Evolutionary conservation across 2,113 vertebrate genomes (phyloP).

Genomic region (Dicrurus megarhynchus): DNA sequence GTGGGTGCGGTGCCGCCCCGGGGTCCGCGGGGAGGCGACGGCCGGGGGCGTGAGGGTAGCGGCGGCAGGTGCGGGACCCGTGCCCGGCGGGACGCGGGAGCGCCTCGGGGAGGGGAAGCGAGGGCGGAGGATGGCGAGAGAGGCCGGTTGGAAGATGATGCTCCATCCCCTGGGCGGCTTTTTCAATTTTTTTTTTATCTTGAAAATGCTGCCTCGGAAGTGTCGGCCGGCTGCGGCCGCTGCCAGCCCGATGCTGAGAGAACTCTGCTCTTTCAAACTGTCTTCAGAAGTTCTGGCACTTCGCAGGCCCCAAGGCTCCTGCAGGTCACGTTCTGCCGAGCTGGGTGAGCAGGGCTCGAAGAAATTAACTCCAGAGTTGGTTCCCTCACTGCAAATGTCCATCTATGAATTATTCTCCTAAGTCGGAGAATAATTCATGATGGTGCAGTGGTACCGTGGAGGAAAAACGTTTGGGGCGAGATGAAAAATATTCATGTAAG

Average conservation of each 20-base stretch:
- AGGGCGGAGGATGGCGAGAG: neutral
- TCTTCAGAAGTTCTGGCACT: neutral
- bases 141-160: neutral
- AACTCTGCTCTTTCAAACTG: neutral
- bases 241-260: neutral
- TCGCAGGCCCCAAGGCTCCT: accelerated
- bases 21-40: neutral
- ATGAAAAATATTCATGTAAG: accelerated
- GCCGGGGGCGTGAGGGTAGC: neutral
- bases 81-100: neutral
- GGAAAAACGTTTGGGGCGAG: neutral
- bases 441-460: accelerated
- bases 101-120: neutral
- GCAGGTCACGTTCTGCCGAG: accelerated
- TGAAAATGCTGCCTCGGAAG: neutral
- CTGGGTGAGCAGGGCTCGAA: neutral
- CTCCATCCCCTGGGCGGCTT: neutral
- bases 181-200: neutral
- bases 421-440: accelerated
- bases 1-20: neutral
- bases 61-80: neutral
- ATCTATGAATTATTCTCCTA: neutral
- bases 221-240: neutral
- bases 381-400: neutral
- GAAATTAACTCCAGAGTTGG: neutral